phyloP scores from a whole-genome alignment of 2,113 vertebrate species.

The Macrotis lagotis region DNA sequence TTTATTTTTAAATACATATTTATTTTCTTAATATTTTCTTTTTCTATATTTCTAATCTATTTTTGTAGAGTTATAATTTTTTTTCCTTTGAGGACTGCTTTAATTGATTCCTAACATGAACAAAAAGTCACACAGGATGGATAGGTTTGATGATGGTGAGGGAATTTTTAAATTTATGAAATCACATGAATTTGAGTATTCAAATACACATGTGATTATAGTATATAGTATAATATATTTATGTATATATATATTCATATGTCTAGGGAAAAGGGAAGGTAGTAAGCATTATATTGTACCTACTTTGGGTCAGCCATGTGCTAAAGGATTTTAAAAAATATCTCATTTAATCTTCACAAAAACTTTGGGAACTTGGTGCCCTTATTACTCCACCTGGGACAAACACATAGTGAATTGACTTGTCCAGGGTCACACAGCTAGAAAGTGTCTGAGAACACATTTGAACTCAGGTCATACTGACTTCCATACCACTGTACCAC shows the following conservation, averaged over 20 bases:
- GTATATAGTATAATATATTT: too few relatives aligned
- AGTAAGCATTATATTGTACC: neutral
- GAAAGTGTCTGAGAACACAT: neutral
- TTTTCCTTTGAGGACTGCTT: neutral
- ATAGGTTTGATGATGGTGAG: neutral
- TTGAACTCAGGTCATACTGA: neutral
- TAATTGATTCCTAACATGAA: neutral
- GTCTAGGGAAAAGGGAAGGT: neutral
- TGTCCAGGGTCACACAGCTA: neutral
- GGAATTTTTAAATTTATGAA: neutral
- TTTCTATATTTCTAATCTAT: neutral
- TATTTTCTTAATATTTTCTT: neutral
- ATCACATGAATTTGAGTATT: neutral
- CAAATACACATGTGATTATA: neutral
- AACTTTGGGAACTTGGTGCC: neutral
- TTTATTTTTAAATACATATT: neutral
- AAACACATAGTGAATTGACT: neutral
- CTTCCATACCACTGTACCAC: neutral
- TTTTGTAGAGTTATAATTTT: neutral
- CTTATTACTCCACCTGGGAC: too few relatives aligned
- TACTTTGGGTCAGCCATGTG: neutral
- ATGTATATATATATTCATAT: too few relatives aligned
- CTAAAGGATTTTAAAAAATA: neutral
- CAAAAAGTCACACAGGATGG: neutral
- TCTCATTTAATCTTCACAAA: neutral